A percentile compares a stretch with the other conserved stretches of the same genome.
Conservation (phyloP, 2,888 invertebrate species). For the Gibbula magus region DNA sequence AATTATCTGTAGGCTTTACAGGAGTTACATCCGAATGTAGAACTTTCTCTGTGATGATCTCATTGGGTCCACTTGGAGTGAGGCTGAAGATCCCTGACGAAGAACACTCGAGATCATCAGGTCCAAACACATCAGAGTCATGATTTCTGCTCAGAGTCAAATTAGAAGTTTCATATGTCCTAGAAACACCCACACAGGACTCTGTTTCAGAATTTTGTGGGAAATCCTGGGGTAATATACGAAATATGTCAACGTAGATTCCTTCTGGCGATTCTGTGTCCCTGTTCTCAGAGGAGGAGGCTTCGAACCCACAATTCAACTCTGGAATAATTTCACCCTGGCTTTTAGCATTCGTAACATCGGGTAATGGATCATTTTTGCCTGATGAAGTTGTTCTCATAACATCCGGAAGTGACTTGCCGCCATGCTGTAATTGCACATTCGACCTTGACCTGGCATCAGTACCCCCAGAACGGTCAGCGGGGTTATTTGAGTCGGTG, state of each 20-base stretch:
- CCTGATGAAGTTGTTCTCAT: conserved; percentile 30
- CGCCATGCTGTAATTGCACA: background rate
- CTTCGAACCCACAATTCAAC: background rate
- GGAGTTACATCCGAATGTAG: conserved; percentile 29
- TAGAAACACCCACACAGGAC: conserved; percentile 5
- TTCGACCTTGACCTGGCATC: background rate
- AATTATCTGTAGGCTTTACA: background rate
- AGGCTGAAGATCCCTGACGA: conserved; percentile 23
- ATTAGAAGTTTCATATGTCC: conserved; percentile 14
- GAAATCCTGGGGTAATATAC: conserved; percentile 10
- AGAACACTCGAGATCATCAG: background rate
- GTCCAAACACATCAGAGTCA: conserved; percentile 18
- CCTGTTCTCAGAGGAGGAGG: background rate
- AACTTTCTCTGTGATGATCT: background rate
- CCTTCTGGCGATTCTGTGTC: conserved; percentile 20
- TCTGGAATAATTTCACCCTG: background rate
- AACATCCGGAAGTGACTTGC: conserved; percentile 27
- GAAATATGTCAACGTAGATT: conserved; percentile 34
- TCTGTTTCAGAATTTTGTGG: conserved; percentile 21
- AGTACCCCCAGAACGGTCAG: conserved; percentile 11
- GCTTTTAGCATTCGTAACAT: conserved; percentile 16
- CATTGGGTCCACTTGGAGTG: background rate
- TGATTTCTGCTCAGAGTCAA: background rate
- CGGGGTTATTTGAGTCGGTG: conserved; percentile 22
- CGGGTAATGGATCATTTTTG: conserved; percentile 18